Evolutionary conservation across 2,888 invertebrate species (phyloP).

Genomic region (Strigamia transsilvanica): DNA sequence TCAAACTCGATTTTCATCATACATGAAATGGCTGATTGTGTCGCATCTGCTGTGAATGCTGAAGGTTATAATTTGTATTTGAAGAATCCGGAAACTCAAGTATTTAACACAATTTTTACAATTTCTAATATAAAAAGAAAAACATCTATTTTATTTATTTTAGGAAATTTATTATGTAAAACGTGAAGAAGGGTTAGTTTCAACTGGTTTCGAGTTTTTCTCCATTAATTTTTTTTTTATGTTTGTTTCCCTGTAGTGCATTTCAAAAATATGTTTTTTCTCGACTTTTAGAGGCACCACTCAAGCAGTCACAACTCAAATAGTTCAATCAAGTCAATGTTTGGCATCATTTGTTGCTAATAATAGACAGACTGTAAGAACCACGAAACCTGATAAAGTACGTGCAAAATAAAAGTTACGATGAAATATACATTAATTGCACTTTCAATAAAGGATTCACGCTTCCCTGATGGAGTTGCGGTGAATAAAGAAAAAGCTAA

Average conservation of each 20-base stretch:
- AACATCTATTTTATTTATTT: conserved; percentile 51
- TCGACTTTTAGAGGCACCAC: conserved; percentile 54
- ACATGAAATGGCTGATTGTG: conserved; percentile 73
- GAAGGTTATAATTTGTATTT: conserved; percentile 74
- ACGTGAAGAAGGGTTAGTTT: conserved; percentile 54
- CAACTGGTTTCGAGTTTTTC: background rate
- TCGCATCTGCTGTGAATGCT: conserved; percentile 73
- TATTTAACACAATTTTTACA: conserved; percentile 54
- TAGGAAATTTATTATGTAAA: conserved; percentile 57
- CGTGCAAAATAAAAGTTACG: background rate
- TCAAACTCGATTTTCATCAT: conserved; percentile 73
- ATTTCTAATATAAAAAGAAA: background rate
- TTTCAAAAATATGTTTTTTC: background rate
- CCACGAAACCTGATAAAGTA: conserved; percentile 52
- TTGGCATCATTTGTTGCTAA: conserved; percentile 64
- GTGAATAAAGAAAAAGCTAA: conserved; percentile 60
- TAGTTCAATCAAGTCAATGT: conserved; percentile 60
- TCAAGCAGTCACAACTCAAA: conserved; percentile 54
- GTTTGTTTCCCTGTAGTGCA: conserved; percentile 51
- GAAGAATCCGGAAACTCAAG: conserved; percentile 65
- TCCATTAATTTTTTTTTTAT: background rate
- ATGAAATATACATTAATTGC: background rate
- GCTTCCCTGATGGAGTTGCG: conserved; percentile 67
- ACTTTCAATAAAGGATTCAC: conserved; percentile 63
- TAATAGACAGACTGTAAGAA: conserved; percentile 61